A percentile compares a stretch with the other conserved stretches of the same genome.
Evolutionary conservation across 92 coral and sea anemone species (phyloP).

Genomic region (Phymanthus crucifer): DNA sequence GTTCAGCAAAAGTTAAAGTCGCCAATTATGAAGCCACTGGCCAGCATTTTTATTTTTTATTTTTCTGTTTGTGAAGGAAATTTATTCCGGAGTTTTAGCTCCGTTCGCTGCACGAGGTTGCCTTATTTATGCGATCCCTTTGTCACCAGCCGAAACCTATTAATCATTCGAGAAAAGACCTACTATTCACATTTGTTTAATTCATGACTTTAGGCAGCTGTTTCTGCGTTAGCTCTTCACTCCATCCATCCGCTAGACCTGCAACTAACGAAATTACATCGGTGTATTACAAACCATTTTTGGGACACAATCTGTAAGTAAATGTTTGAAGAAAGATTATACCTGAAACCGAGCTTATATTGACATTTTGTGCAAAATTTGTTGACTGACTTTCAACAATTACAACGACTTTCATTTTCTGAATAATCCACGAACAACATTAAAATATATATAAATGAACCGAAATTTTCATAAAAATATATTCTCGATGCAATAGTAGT

Average conservation of each 20-base stretch:
- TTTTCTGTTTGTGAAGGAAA: not conserved
- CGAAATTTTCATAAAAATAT: no score
- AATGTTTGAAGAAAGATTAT: not conserved
- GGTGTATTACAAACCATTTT: not conserved
- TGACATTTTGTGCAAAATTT: not conserved
- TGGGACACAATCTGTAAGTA: not conserved
- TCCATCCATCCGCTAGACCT: not conserved
- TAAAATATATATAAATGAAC: no score
- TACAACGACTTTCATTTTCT: not conserved
- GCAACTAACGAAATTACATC: not conserved
- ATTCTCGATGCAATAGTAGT: no score
- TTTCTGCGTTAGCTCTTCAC: not conserved
- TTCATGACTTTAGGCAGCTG: conserved; percentile 10
- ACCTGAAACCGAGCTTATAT: not conserved
- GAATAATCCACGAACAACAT: no score
- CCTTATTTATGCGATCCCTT: not conserved
- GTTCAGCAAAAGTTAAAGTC: no score
- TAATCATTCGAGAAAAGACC: not conserved
- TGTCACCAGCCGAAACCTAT: conserved; percentile 6
- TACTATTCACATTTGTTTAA: not conserved
- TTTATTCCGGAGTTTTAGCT: not conserved
- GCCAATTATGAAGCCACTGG: no score
- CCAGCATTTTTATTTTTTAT: not conserved
- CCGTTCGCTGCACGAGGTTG: not conserved
- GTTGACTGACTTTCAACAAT: not conserved